Base-by-base conservation (phyloP, 2,113 vertebrate genomes). In the Cygnus buccinator region DNA sequence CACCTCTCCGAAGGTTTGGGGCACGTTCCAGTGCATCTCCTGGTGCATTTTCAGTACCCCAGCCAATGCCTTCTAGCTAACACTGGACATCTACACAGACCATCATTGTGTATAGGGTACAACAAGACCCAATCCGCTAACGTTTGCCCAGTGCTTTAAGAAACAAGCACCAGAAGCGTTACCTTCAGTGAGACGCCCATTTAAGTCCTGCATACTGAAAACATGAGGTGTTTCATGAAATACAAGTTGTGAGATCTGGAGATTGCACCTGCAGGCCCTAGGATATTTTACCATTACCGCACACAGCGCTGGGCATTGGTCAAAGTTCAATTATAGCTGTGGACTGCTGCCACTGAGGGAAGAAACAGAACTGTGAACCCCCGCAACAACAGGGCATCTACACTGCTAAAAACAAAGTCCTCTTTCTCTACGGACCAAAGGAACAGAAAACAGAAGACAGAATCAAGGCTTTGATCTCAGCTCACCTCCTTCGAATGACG, bases 261-360 rank as follows among this genome's bases (percentile, higher is more conserved):
- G 41, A 59, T 63, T 10, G 23, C 58, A 66, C 12, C 31, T 50
- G 48, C 1, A 13, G 28, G 67, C n/a, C 35, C 37, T 74, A 66
- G 35, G 41, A 83, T 21, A 20, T 10, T 78, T 63, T 22, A 46
- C 18, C 17, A 68, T 52, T 35, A 33, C 33, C 9, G 44, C 0
- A 0, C 33, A 59, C 13, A 0, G 1, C 50, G 25, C 35, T 37
- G 9, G 3, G 33, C 3, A 1, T 46, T 54, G 65, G 55, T 35
- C 35, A 37, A 29, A 72, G 37, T 54, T 93, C 37, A 86, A 57
- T 33, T 41, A 7, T 17, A 71, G 41, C 46, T 80, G 31, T 1
- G 4, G 0, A 1, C 31, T 71, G 44, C 18, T 46, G 19, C 8
- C 52, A 50, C 37, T 43, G 92, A 5, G 9, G 1, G 1, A 54